phyloP scores from a whole-genome alignment of 1,140 invertebrate genomes.

The Leptopilina clavipes region DNA sequence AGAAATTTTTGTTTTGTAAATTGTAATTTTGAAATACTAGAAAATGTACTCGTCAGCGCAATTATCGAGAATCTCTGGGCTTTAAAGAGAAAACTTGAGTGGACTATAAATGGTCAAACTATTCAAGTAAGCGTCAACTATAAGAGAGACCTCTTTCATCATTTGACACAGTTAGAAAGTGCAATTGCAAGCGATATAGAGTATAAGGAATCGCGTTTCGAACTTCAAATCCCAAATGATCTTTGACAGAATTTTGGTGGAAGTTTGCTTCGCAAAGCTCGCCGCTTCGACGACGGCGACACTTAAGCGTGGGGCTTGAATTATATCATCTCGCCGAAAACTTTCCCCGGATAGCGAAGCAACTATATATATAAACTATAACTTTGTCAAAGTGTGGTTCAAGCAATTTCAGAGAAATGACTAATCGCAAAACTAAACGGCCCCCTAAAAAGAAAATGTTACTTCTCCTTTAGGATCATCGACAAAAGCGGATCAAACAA shows the following conservation, averaged over 20 bases:
- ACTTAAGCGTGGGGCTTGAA: constrained; percentile 14
- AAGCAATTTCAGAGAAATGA: constrained; percentile 6
- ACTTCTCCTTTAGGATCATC: no score
- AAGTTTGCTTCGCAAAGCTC: constrained; percentile 31
- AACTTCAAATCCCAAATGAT: constrained; percentile 31
- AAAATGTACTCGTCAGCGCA: neutral
- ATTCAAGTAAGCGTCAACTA: neutral
- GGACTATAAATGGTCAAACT: neutral
- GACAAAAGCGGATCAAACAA: neutral
- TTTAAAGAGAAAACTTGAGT: neutral
- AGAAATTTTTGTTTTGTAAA: no score
- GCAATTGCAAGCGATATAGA: constrained; percentile 4
- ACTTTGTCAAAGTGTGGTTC: constrained; percentile 22
- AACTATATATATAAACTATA: constrained; percentile 14
- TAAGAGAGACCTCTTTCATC: constrained; percentile 23
- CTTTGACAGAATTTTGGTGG: constrained; percentile 22
- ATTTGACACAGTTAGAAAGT: constrained; percentile 8
- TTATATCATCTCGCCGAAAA: constrained; percentile 17
- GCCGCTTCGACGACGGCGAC: constrained; percentile 4
- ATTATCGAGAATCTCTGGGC: neutral
- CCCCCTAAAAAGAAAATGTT: neutral
- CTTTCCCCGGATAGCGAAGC: constrained; percentile 11
- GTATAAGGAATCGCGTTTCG: neutral
- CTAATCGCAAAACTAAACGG: constrained; percentile 22
- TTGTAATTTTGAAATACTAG: neutral